Evolutionary conservation across 2,888 invertebrate species (phyloP).

Genomic region (Dicroscelio sp.): DNA sequence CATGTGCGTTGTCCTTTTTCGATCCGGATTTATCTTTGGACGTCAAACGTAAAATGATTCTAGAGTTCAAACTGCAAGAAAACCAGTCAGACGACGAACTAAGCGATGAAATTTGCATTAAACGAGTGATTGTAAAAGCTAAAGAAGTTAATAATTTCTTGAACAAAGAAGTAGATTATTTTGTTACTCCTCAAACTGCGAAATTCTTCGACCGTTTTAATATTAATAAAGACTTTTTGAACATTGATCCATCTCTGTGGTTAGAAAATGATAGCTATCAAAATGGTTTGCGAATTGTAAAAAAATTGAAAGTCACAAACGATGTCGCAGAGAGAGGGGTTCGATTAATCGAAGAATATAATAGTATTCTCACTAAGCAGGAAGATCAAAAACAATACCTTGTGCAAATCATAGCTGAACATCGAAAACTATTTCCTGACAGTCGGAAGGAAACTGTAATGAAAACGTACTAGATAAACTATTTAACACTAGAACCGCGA

Average conservation of each 20-base stretch:
- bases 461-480: too few relatives aligned
- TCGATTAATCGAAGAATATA: neutral
- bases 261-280: neutral
- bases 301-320: neutral
- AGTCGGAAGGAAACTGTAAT: neutral
- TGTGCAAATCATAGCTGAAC: neutral
- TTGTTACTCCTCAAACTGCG: neutral
- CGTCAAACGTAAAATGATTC: neutral
- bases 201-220: neutral
- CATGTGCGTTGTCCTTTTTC: neutral
- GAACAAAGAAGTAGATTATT: neutral
- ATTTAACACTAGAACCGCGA: too few relatives aligned
- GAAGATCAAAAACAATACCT: neutral
- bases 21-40: neutral
- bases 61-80: neutral
- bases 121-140: neutral
- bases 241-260: neutral
- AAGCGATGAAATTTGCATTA: neutral
- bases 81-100: too few relatives aligned
- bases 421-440: neutral
- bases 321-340: neutral
- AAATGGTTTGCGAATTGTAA: neutral
- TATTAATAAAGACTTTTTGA: neutral
- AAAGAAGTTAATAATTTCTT: neutral
- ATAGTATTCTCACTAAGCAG: neutral